phyloP scores from a whole-genome alignment of 2,888 invertebrate genomes.

The Leptinotarsa rubiginosa region DNA sequence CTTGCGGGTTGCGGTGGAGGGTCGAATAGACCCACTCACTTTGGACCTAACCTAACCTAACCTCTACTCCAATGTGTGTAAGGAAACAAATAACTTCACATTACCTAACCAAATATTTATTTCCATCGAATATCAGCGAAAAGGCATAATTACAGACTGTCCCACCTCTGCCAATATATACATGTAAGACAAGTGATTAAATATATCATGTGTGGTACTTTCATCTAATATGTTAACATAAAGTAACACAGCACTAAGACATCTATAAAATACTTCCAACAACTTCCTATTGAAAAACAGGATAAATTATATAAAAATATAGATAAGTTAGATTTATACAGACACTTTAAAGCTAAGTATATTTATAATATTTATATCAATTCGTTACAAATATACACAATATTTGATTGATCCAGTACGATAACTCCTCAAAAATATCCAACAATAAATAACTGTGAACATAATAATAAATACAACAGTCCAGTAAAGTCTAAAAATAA shows the following conservation, averaged over 20 bases:
- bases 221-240: constrained; percentile 39
- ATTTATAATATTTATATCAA: constrained; percentile 37
- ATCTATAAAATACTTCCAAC: constrained; percentile 31
- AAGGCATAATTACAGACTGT: constrained; percentile 37
- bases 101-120: constrained; percentile 56
- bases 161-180: constrained; percentile 36
- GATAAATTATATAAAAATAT: constrained; percentile 40
- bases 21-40: too few species aligned
- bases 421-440: neutral
- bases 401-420: constrained; percentile 23
- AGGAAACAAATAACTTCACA: constrained; percentile 24
- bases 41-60: too few species aligned
- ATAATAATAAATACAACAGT: constrained; percentile 8
- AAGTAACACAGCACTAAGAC: constrained; percentile 33
- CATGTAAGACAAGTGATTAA: constrained; percentile 36
- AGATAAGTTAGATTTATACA: constrained; percentile 32
- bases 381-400: constrained; percentile 33
- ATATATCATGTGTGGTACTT: constrained; percentile 22
- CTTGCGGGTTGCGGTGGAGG: too few species aligned
- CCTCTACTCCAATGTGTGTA: neutral
- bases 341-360: constrained; percentile 31
- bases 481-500: neutral
- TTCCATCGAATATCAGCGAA: constrained; percentile 55
- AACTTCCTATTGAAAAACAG: constrained; percentile 25
- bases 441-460: constrained; percentile 13